Evolutionary conservation across 2,797 vertebrate species (phyloP), one percentile per base, ranked within the genome.

Genomic region (Scolopax rusticola): DNA sequence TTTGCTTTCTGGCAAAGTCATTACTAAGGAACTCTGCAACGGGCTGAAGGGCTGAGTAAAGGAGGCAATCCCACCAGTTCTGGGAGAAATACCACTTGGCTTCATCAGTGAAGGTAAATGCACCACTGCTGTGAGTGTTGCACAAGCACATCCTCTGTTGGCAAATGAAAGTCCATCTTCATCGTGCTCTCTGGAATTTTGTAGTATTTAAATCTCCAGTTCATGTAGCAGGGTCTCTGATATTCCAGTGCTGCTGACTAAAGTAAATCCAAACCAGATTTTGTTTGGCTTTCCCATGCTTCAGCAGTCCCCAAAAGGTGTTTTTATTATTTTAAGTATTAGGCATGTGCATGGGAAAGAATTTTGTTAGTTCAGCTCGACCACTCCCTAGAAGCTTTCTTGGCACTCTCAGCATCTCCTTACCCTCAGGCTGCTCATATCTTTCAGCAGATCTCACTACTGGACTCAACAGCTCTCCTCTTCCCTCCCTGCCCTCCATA

Each of bases 271-370:
- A 57, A 94, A 95, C 16, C 54, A 89, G 50, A 93, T 89, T 94
- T 94, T 97, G 92, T 97, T 96, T 97, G 93, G 82, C 47, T 97
- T 97, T 97, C 96, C 95, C 96, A 97, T 94, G 91, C 86, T 90
- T 94, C 71, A 12, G 41, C 75, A 96, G 92, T 93, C 81, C 69
- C 88, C 40, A 69, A 89, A 96, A 95, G 88, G 93, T 97, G 95
- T 89, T 96, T 91, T 93, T 96, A 95, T 97, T 96, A 95, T 95
- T 95, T 95, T 95, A 96, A 96, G 93, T 95, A 89, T 95, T 94
- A 96, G 92, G 84, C 94, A 94, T 96, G 92, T 91, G 88, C 94
- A 95, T 97, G 95, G 95, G 97, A 97, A 97, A 97, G 93, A 96
- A 97, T 96, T 97, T 94, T 95, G 96, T 97, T 95, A 89, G 94